phyloP scores from a whole-genome alignment of 2,797 vertebrate genomes.

The Lindbergichthys nudifrons region DNA sequence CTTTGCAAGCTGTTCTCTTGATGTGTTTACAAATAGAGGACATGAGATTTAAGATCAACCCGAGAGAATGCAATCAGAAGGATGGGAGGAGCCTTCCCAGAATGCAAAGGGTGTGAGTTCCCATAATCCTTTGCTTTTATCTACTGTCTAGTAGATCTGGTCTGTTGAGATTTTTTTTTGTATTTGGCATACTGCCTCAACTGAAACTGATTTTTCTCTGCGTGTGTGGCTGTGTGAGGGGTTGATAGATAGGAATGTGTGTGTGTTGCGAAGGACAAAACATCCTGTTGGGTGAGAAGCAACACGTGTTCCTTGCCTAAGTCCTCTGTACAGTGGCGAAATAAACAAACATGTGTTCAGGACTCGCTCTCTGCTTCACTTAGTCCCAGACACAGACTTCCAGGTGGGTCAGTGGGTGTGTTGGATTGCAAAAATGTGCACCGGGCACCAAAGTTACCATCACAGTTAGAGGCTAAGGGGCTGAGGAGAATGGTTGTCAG shows the following conservation, averaged over 20 bases:
- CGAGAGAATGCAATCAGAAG: slow-evolving; percentile 44
- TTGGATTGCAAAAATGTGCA: slow-evolving; percentile 15
- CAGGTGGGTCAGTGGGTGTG: slow-evolving; percentile 47
- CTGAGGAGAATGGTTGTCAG: slow-evolving; percentile 52
- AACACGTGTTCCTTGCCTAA: slow-evolving; percentile 55
- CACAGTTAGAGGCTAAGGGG: slow-evolving; percentile 43
- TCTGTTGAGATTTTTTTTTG: slow-evolving; percentile 64
- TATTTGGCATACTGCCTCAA: slow-evolving; percentile 51
- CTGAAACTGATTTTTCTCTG: slow-evolving; percentile 50
- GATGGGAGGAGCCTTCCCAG: slow-evolving; percentile 59
- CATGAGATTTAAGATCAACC: slow-evolving; percentile 45
- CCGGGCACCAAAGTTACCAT: slow-evolving; percentile 36
- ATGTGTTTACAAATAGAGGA: slow-evolving; percentile 48
- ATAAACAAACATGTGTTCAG: slow-evolving; percentile 50
- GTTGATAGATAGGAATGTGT: slow-evolving; percentile 68
- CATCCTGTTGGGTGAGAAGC: slow-evolving; percentile 59
- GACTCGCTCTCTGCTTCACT: slow-evolving; percentile 24
- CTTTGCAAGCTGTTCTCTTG: slow-evolving; percentile 48
- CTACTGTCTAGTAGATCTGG: slow-evolving; percentile 73
- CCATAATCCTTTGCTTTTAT: slow-evolving; percentile 70
- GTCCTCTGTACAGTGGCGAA: slow-evolving; percentile 62
- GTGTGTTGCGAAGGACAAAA: slow-evolving; percentile 58
- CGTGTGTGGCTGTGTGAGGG: slow-evolving; percentile 29
- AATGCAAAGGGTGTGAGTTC: slow-evolving; percentile 62
- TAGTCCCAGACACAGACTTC: slow-evolving; percentile 34